Conservation (phyloP, 2,113 vertebrate genomes). For the Puffinus mauretanicus region DNA sequence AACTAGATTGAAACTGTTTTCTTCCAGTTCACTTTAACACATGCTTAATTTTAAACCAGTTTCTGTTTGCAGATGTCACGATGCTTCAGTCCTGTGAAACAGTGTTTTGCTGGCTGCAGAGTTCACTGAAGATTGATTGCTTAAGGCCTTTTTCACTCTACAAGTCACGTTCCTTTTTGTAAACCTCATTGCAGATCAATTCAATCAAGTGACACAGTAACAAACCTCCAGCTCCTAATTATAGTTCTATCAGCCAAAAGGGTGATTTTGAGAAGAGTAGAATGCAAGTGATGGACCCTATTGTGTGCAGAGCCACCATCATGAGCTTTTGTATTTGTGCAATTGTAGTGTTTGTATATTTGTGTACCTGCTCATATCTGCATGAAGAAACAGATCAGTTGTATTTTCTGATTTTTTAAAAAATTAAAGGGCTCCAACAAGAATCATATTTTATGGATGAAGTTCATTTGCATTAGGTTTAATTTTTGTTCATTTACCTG, state of each 20-base stretch:
- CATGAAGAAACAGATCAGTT: not conserved
- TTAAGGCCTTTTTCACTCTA: not conserved
- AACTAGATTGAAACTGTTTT: not conserved
- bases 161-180: not conserved
- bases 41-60: not conserved
- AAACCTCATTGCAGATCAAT: not conserved
- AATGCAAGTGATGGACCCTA: not conserved
- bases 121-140: not conserved
- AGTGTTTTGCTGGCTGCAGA: not conserved
- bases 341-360: not conserved
- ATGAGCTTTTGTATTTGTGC: not conserved
- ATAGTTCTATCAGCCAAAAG: not conserved
- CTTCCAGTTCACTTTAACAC: not conserved
- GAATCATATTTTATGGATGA: constrained; percentile 37
- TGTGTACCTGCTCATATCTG: not conserved
- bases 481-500: constrained; percentile 34
- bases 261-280: not conserved
- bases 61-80: not conserved
- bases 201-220: constrained; percentile 1
- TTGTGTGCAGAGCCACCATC: not conserved
- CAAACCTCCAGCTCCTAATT: constrained; percentile 28
- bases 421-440: not conserved
- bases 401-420: not conserved
- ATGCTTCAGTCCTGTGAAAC: not conserved
- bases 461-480: constrained; percentile 29